Evolutionary conservation across 2,888 invertebrate species (phyloP).

Genomic region (Drosophila merina): DNA sequence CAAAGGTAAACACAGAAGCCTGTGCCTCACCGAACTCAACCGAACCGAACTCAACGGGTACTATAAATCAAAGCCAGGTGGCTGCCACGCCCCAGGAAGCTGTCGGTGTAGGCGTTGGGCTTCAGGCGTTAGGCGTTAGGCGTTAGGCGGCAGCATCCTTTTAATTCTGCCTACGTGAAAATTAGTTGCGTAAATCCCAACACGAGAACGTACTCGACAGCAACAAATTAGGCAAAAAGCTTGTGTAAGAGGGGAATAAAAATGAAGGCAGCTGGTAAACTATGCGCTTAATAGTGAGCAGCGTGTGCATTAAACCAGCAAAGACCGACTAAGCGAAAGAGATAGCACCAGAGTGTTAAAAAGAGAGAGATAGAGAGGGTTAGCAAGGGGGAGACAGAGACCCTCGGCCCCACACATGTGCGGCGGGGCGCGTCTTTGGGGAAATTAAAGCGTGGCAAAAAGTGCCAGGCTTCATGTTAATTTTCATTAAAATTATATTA

Average conservation of each 20-base stretch:
- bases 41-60: conserved; percentile 37
- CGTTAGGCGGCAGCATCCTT: conserved; percentile 41
- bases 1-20: conserved; percentile 35
- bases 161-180: conserved; percentile 72
- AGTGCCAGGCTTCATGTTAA: conserved; percentile 80
- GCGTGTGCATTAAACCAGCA: conserved; percentile 73
- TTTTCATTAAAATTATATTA: conserved; percentile 81
- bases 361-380: not conserved
- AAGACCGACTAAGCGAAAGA: conserved; percentile 44
- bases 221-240: conserved; percentile 56
- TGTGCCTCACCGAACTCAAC: conserved; percentile 2
- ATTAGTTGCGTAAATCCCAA: conserved; percentile 79
- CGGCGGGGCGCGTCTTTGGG: conserved; percentile 63
- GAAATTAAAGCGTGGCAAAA: conserved; percentile 78
- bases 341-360: conserved; percentile 5
- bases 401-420: conserved; percentile 19
- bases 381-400: conserved; percentile 24
- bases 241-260: conserved; percentile 50
- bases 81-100: conserved; percentile 2
- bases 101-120: not conserved
- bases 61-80: conserved; percentile 72
- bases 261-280: conserved; percentile 64
- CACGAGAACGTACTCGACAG: conserved; percentile 74
- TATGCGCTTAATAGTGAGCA: conserved; percentile 65
- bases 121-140: not conserved